Evolutionary conservation across 2,113 vertebrate genomes (phyloP).

Genomic region (Terrapene triunguis): DNA sequence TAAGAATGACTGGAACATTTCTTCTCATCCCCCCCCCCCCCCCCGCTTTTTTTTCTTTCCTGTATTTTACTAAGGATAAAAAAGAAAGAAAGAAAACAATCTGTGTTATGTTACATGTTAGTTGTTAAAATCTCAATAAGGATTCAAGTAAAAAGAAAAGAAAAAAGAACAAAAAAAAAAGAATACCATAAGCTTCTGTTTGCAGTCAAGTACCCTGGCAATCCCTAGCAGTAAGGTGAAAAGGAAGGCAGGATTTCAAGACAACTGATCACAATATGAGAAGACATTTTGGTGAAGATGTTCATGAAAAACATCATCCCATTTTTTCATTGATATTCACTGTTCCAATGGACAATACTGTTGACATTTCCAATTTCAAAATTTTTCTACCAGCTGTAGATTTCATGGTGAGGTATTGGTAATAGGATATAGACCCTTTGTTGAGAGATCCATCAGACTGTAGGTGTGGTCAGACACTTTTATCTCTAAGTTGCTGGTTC

Average conservation of each 20-base stretch:
- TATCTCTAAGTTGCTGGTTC: background rate
- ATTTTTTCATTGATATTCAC: background rate
- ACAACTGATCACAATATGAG: background rate
- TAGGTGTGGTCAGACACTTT: too few species aligned
- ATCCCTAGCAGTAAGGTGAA: background rate
- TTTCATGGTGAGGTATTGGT: too few species aligned
- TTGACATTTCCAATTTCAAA: background rate
- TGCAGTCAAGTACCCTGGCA: background rate
- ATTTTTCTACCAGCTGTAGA: background rate
- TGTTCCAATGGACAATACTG: background rate
- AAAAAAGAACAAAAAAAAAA: background rate
- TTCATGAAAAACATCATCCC: background rate
- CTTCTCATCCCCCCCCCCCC: constrained; percentile 23
- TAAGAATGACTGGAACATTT: constrained; percentile 55
- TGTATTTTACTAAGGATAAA: too few species aligned
- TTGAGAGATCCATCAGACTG: too few species aligned
- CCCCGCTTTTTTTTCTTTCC: background rate
- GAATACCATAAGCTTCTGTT: background rate
- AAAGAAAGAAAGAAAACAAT: constrained; percentile 29
- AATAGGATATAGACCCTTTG: too few species aligned
- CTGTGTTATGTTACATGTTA: background rate
- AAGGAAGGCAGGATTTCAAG: constrained; percentile 25
- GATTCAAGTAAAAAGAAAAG: constrained; percentile 17
- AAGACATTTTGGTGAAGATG: constrained; percentile 1
- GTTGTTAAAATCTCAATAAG: constrained; percentile 34